Conservation (phyloP, 1,140 invertebrate genomes). For the Monochamus saltuarius region DNA sequence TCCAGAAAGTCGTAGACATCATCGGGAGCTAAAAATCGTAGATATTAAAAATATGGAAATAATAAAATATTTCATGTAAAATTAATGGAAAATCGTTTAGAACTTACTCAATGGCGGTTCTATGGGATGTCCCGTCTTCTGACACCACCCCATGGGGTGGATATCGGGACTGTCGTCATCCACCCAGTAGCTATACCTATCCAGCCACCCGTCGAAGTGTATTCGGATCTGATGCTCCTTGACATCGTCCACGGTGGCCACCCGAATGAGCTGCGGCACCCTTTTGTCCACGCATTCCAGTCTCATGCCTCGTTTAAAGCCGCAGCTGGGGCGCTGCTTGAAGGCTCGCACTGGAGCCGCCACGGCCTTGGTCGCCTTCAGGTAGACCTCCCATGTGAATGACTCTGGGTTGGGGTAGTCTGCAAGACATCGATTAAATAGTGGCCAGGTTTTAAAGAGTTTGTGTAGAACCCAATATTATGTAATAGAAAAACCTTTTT, state of each 20-base stretch:
- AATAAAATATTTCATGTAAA: slow-evolving; percentile 22
- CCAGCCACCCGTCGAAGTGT: slow-evolving; percentile 89
- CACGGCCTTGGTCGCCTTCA: slow-evolving; percentile 71
- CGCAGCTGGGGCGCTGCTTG: slow-evolving; percentile 71
- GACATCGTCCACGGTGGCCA: slow-evolving; percentile 79
- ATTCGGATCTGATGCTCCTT: slow-evolving; percentile 77
- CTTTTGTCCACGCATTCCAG: slow-evolving; percentile 89
- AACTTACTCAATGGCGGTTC: slow-evolving; percentile 78
- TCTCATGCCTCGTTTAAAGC: slow-evolving; percentile 87
- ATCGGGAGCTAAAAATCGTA: slow-evolving; percentile 56
- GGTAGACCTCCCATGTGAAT: slow-evolving; percentile 86
- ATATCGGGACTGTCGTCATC: slow-evolving; percentile 89
- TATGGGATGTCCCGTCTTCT: slow-evolving; percentile 81
- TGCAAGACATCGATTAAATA: slow-evolving; percentile 43
- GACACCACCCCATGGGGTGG: slow-evolving; percentile 89
- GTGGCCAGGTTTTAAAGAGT: too few species aligned
- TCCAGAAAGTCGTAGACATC: slow-evolving; percentile 61
- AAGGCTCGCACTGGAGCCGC: slow-evolving; percentile 84
- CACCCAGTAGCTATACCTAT: slow-evolving; percentile 84
- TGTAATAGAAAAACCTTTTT: not conserved
- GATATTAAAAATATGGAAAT: not conserved
- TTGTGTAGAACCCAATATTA: too few species aligned
- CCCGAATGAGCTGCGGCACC: slow-evolving; percentile 79
- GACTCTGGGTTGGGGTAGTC: slow-evolving; percentile 69
- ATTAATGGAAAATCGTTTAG: slow-evolving; percentile 14